phyloP scores from a whole-genome alignment of 2,797 vertebrate genomes.

The Buphagus erythrorhynchus region DNA sequence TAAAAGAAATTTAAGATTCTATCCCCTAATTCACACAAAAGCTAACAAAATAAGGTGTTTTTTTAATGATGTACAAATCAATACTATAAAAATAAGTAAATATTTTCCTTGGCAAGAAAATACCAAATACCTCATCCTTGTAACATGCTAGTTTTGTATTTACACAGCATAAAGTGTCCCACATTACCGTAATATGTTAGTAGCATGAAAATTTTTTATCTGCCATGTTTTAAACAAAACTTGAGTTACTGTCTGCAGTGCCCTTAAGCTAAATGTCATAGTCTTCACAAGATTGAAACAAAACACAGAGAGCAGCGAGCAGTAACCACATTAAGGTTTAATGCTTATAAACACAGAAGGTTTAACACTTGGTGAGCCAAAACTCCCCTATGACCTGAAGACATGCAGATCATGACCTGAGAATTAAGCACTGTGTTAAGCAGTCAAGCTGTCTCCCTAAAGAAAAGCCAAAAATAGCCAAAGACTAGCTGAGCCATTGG shows the following conservation, averaged over 20 bases:
- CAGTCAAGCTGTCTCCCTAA: constrained; percentile 66
- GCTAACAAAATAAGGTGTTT: neutral
- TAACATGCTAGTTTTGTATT: neutral
- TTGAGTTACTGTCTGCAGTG: constrained; percentile 1
- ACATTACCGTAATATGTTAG: constrained; percentile 15
- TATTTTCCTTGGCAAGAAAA: constrained; percentile 37
- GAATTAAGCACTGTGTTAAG: constrained; percentile 53
- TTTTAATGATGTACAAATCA: neutral
- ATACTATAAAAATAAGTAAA: neutral
- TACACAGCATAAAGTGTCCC: neutral
- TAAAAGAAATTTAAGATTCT: constrained; percentile 15
- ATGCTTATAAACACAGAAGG: constrained; percentile 35
- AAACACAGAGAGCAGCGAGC: neutral
- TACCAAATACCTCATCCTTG: neutral
- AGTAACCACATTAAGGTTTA: constrained; percentile 53
- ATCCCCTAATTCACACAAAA: constrained; percentile 9
- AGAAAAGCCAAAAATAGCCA: constrained; percentile 67
- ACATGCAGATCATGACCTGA: constrained; percentile 47
- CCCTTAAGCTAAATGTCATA: constrained; percentile 20
- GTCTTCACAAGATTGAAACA: constrained; percentile 11
- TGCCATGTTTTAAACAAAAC: constrained; percentile 5
- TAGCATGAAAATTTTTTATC: constrained; percentile 19
- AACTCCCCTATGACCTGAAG: constrained; percentile 59
- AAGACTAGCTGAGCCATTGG: constrained; percentile 59
- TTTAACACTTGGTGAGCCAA: constrained; percentile 56